Evolutionary conservation across 2,888 invertebrate genomes (phyloP), one percentile per base, ranked within the genome.

Genomic region (Argynnis bischoffii): DNA sequence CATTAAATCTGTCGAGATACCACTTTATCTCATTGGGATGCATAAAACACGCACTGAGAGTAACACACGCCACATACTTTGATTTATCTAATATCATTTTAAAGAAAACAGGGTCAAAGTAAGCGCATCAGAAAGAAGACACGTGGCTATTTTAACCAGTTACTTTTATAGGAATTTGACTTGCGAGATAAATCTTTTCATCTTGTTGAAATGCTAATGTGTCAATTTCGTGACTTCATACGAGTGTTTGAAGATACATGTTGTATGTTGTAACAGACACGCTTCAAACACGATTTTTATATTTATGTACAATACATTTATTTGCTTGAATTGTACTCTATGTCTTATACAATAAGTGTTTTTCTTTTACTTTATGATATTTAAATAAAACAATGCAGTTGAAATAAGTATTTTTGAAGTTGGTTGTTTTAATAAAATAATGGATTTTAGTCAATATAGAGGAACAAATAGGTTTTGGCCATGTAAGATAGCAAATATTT

Each of bases 161-260:
- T 59, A 48, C 48, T 21, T 57, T 48, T 48, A 48, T 26, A 48
- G 48, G 26, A 59, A 47, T 48, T 59, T 47, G n/a, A 48, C 59
- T 59, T 59, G 47, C 13, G 48, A 48, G 59, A 59, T 59, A 67
- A 64, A 67, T 31, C 35, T 50, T 72, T 65, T 67, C 64, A 67
- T 69, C 69, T 67, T 64, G 72, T 77, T 76, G 74, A 77, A 74
- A 78, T 78, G 74, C 67, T 75, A 76, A 76, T 75, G 67, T 1
- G 26, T 41, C 35, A 41, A n/a, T 59, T 59, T 59, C 59, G 48
- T 48, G n/a, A 48, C 16, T 48, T 48, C 47, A 47, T 57, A 56
- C 5, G 14, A 21, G 48, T 31, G n/a, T 26, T 59, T 59, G n/a
- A 11, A 41, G 35, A 41, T 41, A 41, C 35, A 48, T 48, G 47